Evolutionary conservation across 37 sponge, comb jelly and placozoan species (phyloP).

Genomic region (Theonella swinhoei): DNA sequence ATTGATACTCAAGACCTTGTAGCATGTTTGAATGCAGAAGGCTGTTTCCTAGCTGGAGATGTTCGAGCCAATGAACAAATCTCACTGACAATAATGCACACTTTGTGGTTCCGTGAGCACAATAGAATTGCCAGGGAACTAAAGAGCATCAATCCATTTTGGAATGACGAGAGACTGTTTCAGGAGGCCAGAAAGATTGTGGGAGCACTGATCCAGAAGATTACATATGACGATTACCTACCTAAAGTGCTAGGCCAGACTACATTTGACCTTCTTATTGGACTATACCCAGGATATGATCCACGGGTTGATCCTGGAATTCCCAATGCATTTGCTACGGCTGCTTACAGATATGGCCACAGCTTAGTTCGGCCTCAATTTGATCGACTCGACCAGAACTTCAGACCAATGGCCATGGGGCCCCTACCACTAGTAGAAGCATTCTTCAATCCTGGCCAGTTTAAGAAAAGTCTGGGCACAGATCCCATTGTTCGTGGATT

Average conservation of each 20-base stretch:
- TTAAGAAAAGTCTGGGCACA: conserved; percentile 37
- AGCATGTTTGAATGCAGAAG: conserved; percentile 21
- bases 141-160: conserved; percentile 58
- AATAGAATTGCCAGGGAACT: conserved; percentile 79
- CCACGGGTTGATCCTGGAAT: conserved; percentile 59
- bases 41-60: conserved; percentile 79
- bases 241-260: conserved; percentile 57
- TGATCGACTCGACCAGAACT: conserved; percentile 48
- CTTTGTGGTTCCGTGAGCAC: conserved; percentile 88
- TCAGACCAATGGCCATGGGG: conserved; percentile 30
- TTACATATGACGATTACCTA: conserved; percentile 80
- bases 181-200: conserved; percentile 84
- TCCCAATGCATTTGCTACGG: conserved; percentile 75
- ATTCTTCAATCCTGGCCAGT: conserved; percentile 66
- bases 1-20: conserved; percentile 35
- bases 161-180: conserved; percentile 76
- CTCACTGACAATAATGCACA: conserved; percentile 81
- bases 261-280: conserved; percentile 20
- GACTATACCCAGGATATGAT: conserved; percentile 72
- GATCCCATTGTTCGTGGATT: conserved; percentile 78
- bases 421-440: conserved; percentile 61
- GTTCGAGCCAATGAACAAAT: conserved; percentile 70
- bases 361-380: conserved; percentile 69
- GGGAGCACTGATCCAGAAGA: conserved; percentile 64
- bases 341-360: conserved; percentile 91